Evolutionary conservation across 2,797 vertebrate genomes (phyloP).

Genomic region (Phataginus tricuspis): DNA sequence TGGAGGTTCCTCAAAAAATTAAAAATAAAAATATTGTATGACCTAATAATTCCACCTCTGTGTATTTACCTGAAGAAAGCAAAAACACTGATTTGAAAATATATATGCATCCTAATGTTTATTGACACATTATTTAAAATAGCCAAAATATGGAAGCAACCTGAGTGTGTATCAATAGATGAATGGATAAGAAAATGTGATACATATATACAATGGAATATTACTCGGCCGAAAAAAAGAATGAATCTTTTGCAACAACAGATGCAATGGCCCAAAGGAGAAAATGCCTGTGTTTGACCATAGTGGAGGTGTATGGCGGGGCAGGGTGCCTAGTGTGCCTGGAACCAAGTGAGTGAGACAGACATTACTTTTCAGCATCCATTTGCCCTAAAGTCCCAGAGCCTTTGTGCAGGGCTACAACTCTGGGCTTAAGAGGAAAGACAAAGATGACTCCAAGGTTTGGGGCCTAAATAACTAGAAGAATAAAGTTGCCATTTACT

Average conservation of each 20-base stretch:
- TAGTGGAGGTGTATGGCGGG: not conserved
- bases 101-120: too few species aligned
- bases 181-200: too few species aligned
- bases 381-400: not conserved
- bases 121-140: too few species aligned
- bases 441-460: not conserved
- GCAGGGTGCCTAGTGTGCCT: not conserved
- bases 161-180: too few species aligned
- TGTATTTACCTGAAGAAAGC: too few species aligned
- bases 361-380: not conserved
- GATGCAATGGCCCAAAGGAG: not conserved
- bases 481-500: not conserved
- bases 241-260: too few species aligned
- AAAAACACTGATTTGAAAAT: too few species aligned
- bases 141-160: too few species aligned
- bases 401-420: not conserved
- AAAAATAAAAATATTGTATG: too few species aligned
- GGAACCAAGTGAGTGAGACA: not conserved
- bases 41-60: too few species aligned
- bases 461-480: not conserved
- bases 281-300: not conserved
- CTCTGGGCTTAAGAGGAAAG: not conserved
- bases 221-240: not conserved
- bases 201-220: too few species aligned
- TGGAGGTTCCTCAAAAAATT: too few species aligned